Evolutionary conservation across 2,797 vertebrate species (phyloP), one percentile per base, ranked within the genome.

Genomic region (Vireo griseus): DNA sequence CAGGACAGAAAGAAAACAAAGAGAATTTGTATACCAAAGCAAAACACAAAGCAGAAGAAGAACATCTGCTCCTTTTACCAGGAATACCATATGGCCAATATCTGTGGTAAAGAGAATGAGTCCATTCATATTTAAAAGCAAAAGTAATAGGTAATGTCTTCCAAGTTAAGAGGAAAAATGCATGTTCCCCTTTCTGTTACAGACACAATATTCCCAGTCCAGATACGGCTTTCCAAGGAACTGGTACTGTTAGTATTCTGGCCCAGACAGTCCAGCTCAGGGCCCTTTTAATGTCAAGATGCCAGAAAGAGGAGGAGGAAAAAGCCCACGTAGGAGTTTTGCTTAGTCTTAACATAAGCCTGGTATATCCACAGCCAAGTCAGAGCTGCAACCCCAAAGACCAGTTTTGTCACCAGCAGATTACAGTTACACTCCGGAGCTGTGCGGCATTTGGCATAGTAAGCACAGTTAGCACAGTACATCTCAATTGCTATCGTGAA

Each of bases 41-140:
- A 93, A 74, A 94, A 89, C 37, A 25, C 40, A 69, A n/a, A n/a
- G 66, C 54, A 73, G 73, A 85, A 77, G 55, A 86, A 57, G 45
- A 98, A 96, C 91, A 97, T 97, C 94, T 97, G 93, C 87, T 94
- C 17, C 84, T 94, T 97, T 95, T 92, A 90, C 83, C 63, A 94
- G 68, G 76, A 97, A 96, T 62, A 90, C 90, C 93, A 97, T 91
- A 92, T 95, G 96, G 92, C 79, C 72, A 54, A 42, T 90, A 96
- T 90, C 88, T 87, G 76, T 89, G 77, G 58, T 51, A 93, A 33
- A 16, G 68, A 48, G 35, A 93, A 67, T 91, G 86, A 67, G 89
- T 92, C 96, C 59, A 89, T 91, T 92, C 89, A 83, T 80, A 91
- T 84, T 94, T 94, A 90, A 96, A 90, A 91, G 68, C 17, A 86